Conservation (phyloP, 2,888 invertebrate genomes). For the Capitulum mitella region DNA sequence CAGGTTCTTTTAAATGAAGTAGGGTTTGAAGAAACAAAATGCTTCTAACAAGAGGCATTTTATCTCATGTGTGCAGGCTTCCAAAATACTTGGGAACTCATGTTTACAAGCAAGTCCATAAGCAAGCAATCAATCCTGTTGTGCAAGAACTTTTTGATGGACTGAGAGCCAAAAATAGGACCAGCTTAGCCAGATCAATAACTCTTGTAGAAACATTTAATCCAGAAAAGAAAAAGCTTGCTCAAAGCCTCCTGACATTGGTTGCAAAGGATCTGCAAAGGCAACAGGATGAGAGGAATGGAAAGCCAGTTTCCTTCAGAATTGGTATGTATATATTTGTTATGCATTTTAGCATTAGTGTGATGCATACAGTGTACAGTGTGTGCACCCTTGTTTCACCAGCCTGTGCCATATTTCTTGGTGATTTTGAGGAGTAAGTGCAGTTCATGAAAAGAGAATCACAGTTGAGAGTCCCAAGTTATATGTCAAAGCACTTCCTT, state of each 20-base stretch:
- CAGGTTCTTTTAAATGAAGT: too few relatives aligned
- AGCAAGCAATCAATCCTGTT: slow-evolving; percentile 15
- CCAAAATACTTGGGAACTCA: background rate
- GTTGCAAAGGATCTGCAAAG: slow-evolving; percentile 29
- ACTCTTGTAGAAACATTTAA: slow-evolving; percentile 37
- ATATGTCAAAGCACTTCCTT: too few relatives aligned
- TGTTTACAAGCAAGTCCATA: background rate
- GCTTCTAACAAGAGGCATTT: too few relatives aligned
- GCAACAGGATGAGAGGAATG: slow-evolving; percentile 17
- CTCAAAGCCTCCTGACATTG: slow-evolving; percentile 31
- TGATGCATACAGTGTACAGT: too few relatives aligned
- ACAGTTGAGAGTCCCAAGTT: too few relatives aligned
- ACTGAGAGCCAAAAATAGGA: slow-evolving; percentile 32
- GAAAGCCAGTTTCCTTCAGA: slow-evolving; percentile 32
- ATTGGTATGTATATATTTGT: slow-evolving; percentile 38
- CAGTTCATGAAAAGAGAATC: too few relatives aligned
- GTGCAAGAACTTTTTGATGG: slow-evolving; percentile 33
- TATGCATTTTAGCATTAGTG: background rate
- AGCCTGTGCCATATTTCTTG: too few relatives aligned
- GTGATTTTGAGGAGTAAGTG: too few relatives aligned
- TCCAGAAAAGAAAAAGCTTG: slow-evolving; percentile 33
- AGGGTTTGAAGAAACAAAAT: too few relatives aligned
- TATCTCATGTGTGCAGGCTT: too few relatives aligned
- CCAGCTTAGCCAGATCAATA: slow-evolving; percentile 35
- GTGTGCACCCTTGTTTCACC: too few relatives aligned